Base-by-base conservation (phyloP, 2,113 vertebrate species). In the Laticauda colubrina region DNA sequence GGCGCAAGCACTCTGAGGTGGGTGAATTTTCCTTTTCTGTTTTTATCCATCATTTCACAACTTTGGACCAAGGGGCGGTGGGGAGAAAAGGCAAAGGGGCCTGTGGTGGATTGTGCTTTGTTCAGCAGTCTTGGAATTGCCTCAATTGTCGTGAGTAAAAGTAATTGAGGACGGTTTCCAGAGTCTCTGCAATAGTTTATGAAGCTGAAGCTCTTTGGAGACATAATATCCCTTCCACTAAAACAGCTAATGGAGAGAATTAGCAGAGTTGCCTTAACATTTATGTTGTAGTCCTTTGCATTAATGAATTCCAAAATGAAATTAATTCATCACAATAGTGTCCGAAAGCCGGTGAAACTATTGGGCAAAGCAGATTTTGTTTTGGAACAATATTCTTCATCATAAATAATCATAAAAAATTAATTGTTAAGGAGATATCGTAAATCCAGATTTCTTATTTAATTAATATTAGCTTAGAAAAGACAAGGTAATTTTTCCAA, bases 1-100 rank as follows among this genome's bases (percentile, higher is more conserved):
- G 99, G 99, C 98, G 98, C 97, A 99, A 99, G 97, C 99, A 99
- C 97, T 99, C 99, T 96, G 99, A 99, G 99, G 99, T 99, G 98
- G 98, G 99, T 99, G 98, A 97, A 97, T 97, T 98, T 81, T 14
- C 97, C 5, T 43, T 97, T 98, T 97, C 89, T 97, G 97, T 98
- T 98, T 97, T 94, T 98, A 97, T 97, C 96, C 96, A 97, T 97
- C 98, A 96, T 98, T 97, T 97, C 96, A 95, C 97, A 98, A 96
- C 97, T 43, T 81, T 96, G 97, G 97, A 98, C 95, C 97, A 96
- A 96, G 96, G 96, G 95, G n/a, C 2, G 55, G 86, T 15, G 55
- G 55, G 12, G 9, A 51, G 9, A 24, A 96, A 95, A 96, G 21
- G 91, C 94, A 34, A 96, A 95, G 95, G 94, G 97, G 97, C 92